Evolutionary conservation across 2,888 invertebrate genomes (phyloP), one percentile per base, ranked within the genome.

Genomic region (Tipula helvola): DNA sequence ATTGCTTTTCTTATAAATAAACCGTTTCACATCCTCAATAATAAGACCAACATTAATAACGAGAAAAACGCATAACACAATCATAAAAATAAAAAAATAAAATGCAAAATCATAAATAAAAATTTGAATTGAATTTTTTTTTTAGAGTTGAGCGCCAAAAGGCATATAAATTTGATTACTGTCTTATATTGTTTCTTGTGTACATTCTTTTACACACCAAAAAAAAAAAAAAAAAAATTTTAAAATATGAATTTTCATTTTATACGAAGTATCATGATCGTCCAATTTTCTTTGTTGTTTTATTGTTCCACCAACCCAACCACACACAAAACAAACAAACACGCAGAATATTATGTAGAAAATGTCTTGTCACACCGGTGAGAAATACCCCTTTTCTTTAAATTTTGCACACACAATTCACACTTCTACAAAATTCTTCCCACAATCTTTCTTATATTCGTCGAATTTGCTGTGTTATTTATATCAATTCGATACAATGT

Each of bases 21-120:
- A 84, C 84, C 36, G 84, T 84, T 84, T 84, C 84, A 39, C 84
- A 84, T 84, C 84, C 84, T 84, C 84, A 39, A 84, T 84, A 84
- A 84, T 84, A 84, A 84, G n/a, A 84, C 36, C 84, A 84, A 84
- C 41, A 39, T 84, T 84, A 84, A 39, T 39, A 84, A 41, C n/a
- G 16, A 84, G 41, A 84, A 84, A 84, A 84, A 84, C 36, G 84
- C 71, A 71, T 71, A 71, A 71, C 71, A 71, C 71, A 71, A 71
- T 28, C 71, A 71, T 71, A 71, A 71, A 57, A 57, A 18, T 18
- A 57, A 18, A 57, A 28, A 71, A 71, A 71, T n/a, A 71, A 28
- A 71, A 52, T 57, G 52, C 52, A 57, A 57, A 57, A 71, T 71
- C 71, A 28, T 71, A 71, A 71, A 71, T 71, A 71, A 71, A 71